Percentiles rank a stretch among this genome's conserved stretches.
Conservation (phyloP, 2,888 invertebrate species). For the Bedellia somnulentella region DNA sequence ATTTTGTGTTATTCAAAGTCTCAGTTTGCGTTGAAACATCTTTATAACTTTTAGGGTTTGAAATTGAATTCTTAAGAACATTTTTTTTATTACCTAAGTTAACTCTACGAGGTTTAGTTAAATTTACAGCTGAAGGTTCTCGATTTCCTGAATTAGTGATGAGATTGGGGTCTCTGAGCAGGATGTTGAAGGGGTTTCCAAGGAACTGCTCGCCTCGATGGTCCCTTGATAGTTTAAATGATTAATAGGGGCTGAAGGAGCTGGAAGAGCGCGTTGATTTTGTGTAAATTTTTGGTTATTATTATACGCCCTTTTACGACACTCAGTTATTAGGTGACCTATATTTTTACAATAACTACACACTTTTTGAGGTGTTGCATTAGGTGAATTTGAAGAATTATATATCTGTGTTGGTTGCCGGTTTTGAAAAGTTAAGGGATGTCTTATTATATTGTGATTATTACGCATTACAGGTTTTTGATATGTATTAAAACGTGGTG, state of each 20-base stretch:
- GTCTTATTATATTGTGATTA: too few species aligned
- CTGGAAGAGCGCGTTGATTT: not conserved
- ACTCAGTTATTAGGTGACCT: too few species aligned
- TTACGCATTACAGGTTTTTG: not conserved
- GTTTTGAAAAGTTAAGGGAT: not conserved
- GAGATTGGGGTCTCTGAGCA: too few species aligned
- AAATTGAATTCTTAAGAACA: conserved; percentile 6
- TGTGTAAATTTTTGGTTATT: not conserved
- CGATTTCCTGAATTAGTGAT: too few species aligned
- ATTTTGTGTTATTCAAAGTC: too few species aligned
- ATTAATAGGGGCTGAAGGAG: conserved; percentile 1
- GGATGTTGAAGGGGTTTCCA: too few species aligned
- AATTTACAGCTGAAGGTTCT: too few species aligned
- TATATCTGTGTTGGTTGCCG: not conserved
- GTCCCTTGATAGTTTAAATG: conserved; percentile 10
- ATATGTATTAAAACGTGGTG: not conserved
- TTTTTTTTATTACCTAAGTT: conserved; percentile 7
- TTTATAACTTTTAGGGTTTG: conserved; percentile 7
- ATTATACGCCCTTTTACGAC: conserved; percentile 1
- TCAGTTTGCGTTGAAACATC: too few species aligned
- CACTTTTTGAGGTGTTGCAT: not conserved
- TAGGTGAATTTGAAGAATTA: not conserved
- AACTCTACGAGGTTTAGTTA: conserved; percentile 4
- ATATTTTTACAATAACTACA: conserved; percentile 5
- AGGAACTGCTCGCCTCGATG: conserved; percentile 9